Evolutionary conservation across 2,113 vertebrate species (phyloP).

Genomic region (Eurypyga helias): DNA sequence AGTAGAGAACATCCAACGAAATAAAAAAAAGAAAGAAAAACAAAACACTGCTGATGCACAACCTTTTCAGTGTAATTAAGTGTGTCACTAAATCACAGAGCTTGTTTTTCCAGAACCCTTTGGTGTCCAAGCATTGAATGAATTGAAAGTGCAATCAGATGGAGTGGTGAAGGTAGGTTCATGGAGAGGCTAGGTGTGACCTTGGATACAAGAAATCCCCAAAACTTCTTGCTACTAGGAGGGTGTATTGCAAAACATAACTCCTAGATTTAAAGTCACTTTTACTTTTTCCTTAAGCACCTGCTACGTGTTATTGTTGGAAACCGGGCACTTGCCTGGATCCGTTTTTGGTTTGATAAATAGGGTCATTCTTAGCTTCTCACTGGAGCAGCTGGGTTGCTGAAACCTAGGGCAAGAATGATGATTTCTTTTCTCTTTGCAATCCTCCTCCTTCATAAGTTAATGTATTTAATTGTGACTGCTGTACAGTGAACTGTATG

Average conservation of each 20-base stretch:
- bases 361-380: not conserved
- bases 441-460: not conserved
- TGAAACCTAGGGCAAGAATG: not conserved
- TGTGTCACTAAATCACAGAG: not conserved
- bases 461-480: not conserved
- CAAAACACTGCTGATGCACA: not conserved
- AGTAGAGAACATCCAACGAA: not conserved
- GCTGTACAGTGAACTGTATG: not conserved
- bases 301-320: not conserved
- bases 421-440: not conserved
- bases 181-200: not conserved
- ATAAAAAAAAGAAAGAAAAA: not conserved
- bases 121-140: rapidly evolving
- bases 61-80: not conserved
- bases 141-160: not conserved
- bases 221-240: not conserved
- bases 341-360: not conserved
- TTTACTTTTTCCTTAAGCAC: not conserved
- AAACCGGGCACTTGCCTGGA: not conserved
- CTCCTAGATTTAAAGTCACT: not conserved
- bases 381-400: not conserved
- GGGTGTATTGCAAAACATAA: not conserved
- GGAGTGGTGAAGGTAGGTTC: not conserved
- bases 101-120: not conserved
- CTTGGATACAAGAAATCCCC: not conserved